Evolutionary conservation across 2,888 invertebrate species (phyloP), one percentile per base, ranked within the genome.

Genomic region (Melinopterus prodromus): DNA sequence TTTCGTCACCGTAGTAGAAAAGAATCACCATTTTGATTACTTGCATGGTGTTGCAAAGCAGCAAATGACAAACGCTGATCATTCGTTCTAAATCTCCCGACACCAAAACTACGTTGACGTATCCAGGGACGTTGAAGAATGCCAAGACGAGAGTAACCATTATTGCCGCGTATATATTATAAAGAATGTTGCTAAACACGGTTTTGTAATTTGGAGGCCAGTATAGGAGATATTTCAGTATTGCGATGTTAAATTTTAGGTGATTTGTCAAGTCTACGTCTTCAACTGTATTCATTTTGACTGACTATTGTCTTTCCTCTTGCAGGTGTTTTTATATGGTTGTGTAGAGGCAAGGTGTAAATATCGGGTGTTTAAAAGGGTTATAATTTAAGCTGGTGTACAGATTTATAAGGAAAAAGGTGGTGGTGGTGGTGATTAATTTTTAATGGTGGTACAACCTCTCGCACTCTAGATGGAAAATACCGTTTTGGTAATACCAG

Each of bases 41-140:
- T 37, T 83, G 82, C 5, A 82, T 77, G 7, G 82, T 35, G 77
- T 88, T 86, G 0, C 87, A 87, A 53, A 88, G 80, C 6, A 87
- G 82, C 26, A 87, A 82, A 78, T 87, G 87, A 5, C 85, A 84
- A 6, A 84, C 85, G 16, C 84, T 84, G 6, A 84, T 84, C 80
- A 87, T 82, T 78, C 85, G 82, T 77, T 85, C 84, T 69, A 87
- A 80, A 81, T 87, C 83, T 7, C 85, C 86, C 36, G 91, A 90
- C 12, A 91, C 90, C 38, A 88, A 83, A 78, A 87, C 88, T 77
- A 92, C 83, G 83, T 91, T 91, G 3, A 90, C 88, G 0, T 90
- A 85, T 87, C 92, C 91, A 36, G 90, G 89, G 15, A 90, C 84
- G 0, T 91, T 83, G 84, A 90, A 91, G 4, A 88, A 88, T 0